A percentile compares a stretch with the other conserved stretches of the same genome.
Evolutionary conservation across 1,140 invertebrate species (phyloP).

Genomic region (Drosophila biarmipes): DNA sequence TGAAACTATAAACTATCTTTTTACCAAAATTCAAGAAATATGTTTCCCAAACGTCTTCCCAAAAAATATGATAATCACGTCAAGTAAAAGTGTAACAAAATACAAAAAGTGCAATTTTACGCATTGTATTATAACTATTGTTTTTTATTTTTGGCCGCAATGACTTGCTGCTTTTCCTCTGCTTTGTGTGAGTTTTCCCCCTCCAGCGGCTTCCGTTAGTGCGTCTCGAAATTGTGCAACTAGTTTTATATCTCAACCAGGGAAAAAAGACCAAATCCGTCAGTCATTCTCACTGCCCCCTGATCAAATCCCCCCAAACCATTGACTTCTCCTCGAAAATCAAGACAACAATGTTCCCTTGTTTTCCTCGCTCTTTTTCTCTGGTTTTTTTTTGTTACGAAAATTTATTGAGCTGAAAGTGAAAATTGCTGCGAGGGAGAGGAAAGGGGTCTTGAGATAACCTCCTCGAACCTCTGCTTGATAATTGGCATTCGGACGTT

Average conservation of each 20-base stretch:
- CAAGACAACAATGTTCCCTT: slow-evolving; percentile 55
- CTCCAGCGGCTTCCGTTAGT: slow-evolving; percentile 44
- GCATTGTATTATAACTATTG: slow-evolving; percentile 46
- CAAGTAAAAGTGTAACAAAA: slow-evolving; percentile 65
- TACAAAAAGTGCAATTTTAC: slow-evolving; percentile 52
- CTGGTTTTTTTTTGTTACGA: slow-evolving; percentile 35
- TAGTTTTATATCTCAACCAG: neutral
- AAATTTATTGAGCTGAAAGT: slow-evolving; percentile 70
- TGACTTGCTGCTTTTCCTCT: slow-evolving; percentile 41
- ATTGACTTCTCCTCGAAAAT: slow-evolving; percentile 30
- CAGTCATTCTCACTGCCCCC: slow-evolving; percentile 34
- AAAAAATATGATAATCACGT: slow-evolving; percentile 15
- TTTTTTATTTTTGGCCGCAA: slow-evolving; percentile 29
- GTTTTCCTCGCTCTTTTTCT: slow-evolving; percentile 42
- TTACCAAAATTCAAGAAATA: neutral
- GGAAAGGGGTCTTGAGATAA: slow-evolving; percentile 45
- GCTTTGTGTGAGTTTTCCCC: slow-evolving; percentile 17
- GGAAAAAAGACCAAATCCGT: slow-evolving; percentile 19
- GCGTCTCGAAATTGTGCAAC: slow-evolving; percentile 45
- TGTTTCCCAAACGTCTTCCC: neutral
- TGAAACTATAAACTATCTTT: too few species aligned
- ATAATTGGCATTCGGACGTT: slow-evolving; percentile 49
- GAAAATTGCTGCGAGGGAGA: slow-evolving; percentile 57
- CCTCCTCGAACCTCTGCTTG: slow-evolving; percentile 23
- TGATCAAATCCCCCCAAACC: slow-evolving; percentile 1